phyloP scores from a whole-genome alignment of 2,113 vertebrate species.

The Pedetes capensis region DNA sequence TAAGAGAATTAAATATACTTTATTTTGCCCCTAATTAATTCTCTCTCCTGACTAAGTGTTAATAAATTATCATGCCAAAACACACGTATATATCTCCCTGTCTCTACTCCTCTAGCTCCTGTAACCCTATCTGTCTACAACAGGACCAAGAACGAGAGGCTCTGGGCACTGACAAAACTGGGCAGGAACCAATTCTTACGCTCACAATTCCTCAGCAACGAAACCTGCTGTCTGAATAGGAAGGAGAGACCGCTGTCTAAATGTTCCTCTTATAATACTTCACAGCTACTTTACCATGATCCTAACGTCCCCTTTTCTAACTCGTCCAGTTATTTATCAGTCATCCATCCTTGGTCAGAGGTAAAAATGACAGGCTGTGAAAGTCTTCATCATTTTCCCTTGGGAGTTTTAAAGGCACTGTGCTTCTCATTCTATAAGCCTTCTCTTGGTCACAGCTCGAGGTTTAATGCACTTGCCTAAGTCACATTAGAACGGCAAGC shows the following conservation, averaged over 20 bases:
- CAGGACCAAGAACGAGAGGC: neutral
- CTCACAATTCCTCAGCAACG: neutral
- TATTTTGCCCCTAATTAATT: neutral
- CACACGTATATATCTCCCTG: neutral
- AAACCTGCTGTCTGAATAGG: neutral
- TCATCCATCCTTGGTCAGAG: neutral
- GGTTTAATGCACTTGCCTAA: neutral
- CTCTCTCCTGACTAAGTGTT: neutral
- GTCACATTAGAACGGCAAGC: accelerated
- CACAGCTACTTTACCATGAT: neutral
- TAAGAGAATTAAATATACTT: neutral
- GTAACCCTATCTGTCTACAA: neutral
- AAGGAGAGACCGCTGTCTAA: neutral
- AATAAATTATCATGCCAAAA: neutral
- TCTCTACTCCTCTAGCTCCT: neutral
- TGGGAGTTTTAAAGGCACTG: neutral
- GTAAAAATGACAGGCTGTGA: neutral
- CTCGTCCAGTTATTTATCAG: neutral
- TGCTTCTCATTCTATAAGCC: neutral
- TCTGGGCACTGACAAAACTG: neutral
- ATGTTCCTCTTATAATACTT: neutral
- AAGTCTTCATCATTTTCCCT: neutral
- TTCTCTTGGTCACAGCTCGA: neutral
- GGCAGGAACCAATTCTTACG: neutral
- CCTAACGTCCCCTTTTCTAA: neutral